Evolutionary conservation across 2,888 invertebrate species (phyloP).

Genomic region (Ommatoiulus sabulosus): DNA sequence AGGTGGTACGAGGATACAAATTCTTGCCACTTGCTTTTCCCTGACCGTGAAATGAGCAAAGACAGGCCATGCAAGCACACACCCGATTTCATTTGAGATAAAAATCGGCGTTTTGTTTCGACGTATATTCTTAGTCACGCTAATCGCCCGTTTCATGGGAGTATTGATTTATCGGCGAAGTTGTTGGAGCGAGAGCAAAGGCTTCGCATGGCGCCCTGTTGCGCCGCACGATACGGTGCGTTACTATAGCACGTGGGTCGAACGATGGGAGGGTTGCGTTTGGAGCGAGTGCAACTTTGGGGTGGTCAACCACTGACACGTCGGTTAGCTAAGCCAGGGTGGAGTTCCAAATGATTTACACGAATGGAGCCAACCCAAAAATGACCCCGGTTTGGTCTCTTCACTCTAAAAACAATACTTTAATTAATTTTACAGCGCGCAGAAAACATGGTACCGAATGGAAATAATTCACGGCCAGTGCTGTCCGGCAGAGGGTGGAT

Average conservation of each 20-base stretch:
- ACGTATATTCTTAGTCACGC: constrained; percentile 25
- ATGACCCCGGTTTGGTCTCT: background rate
- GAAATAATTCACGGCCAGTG: constrained; percentile 23
- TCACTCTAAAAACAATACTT: constrained; percentile 35
- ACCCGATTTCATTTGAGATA: constrained; percentile 31
- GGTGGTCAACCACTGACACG: constrained; percentile 16
- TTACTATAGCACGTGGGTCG: background rate
- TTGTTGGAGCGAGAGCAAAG: background rate
- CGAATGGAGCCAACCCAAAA: background rate
- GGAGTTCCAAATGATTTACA: background rate
- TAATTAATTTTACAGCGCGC: constrained; percentile 5
- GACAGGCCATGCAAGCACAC: background rate
- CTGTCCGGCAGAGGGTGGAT: background rate
- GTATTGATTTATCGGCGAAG: constrained; percentile 2
- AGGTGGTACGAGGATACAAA: background rate
- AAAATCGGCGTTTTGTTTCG: constrained; percentile 23
- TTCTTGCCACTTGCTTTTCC: background rate
- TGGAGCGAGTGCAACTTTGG: background rate
- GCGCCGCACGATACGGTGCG: background rate
- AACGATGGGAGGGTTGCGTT: background rate
- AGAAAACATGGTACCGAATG: background rate
- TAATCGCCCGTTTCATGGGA: constrained; percentile 18
- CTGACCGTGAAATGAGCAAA: constrained; percentile 7
- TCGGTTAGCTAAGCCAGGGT: background rate
- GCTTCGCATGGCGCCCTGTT: background rate